phyloP scores from a whole-genome alignment of 2,888 invertebrate genomes.

The Xylocampa areola region DNA sequence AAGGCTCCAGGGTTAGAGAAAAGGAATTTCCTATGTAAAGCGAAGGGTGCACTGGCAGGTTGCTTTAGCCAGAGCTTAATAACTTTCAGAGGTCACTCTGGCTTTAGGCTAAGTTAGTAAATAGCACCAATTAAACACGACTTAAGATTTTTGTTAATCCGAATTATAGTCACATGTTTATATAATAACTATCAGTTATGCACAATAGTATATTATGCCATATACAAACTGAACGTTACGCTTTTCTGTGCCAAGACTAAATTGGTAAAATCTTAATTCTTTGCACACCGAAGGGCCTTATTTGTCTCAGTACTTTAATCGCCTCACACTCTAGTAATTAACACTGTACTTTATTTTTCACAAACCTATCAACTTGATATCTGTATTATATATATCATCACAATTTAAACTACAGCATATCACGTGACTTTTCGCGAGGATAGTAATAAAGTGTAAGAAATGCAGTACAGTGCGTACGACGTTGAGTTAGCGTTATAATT shows the following conservation, averaged over 20 bases:
- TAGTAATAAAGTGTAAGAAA: slow-evolving; percentile 17
- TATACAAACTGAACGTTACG: slow-evolving; percentile 17
- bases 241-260: neutral
- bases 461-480: slow-evolving; percentile 39
- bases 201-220: neutral
- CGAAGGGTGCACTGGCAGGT: neutral
- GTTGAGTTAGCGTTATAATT: slow-evolving; percentile 40
- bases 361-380: slow-evolving; percentile 2
- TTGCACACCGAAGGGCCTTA: too few species aligned
- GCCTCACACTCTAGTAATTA: slow-evolving; percentile 16
- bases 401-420: slow-evolving; percentile 12
- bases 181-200: neutral
- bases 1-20: slow-evolving; percentile 4
- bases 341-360: slow-evolving; percentile 36
- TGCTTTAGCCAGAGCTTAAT: neutral
- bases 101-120: neutral
- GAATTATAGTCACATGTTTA: slow-evolving; percentile 15
- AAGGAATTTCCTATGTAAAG: neutral
- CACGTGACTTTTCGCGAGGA: neutral
- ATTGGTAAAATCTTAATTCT: too few species aligned
- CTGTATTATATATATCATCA: slow-evolving; percentile 29
- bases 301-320: slow-evolving; percentile 37
- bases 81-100: neutral
- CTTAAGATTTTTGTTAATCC: slow-evolving; percentile 24
- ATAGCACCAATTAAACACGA: neutral